Evolutionary conservation across 30 jellyfish, hydroid and myxozoan genomes (phyloP).

Genomic region (Turritopsis rubra): DNA sequence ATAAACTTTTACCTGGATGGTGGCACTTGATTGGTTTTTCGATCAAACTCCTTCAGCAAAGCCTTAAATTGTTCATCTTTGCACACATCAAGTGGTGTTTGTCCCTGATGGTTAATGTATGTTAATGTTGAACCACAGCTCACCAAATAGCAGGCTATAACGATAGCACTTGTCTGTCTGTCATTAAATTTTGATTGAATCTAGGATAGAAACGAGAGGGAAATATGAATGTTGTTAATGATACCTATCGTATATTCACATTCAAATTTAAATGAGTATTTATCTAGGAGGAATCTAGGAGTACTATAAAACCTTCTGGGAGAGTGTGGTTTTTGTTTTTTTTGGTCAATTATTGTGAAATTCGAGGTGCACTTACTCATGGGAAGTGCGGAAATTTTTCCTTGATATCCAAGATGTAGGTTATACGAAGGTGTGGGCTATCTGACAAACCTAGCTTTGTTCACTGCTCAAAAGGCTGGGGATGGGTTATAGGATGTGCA

Average conservation of each 20-base stretch:
- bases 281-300: neutral
- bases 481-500: too few relatives aligned
- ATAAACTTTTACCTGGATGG: neutral
- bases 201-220: neutral
- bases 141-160: slow-evolving; percentile 36
- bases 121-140: slow-evolving; percentile 18
- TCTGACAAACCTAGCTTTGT: too few relatives aligned
- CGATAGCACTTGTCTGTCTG: slow-evolving; percentile 30
- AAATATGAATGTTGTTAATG: neutral
- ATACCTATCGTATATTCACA: neutral
- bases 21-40: neutral
- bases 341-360: too few relatives aligned
- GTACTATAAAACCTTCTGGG: neutral
- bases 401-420: too few relatives aligned
- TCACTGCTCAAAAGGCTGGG: too few relatives aligned
- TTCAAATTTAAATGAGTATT: neutral
- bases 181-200: slow-evolving; percentile 29
- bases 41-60: slow-evolving; percentile 17
- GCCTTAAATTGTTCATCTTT: slow-evolving; percentile 8
- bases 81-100: slow-evolving; percentile 5
- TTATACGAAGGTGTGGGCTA: too few relatives aligned
- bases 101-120: slow-evolving; percentile 27
- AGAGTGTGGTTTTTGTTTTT: too few relatives aligned
- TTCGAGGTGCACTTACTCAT: too few relatives aligned
- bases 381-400: too few relatives aligned